Base-by-base conservation (phyloP, 2,113 vertebrate species). In the Perognathus longimembris region DNA sequence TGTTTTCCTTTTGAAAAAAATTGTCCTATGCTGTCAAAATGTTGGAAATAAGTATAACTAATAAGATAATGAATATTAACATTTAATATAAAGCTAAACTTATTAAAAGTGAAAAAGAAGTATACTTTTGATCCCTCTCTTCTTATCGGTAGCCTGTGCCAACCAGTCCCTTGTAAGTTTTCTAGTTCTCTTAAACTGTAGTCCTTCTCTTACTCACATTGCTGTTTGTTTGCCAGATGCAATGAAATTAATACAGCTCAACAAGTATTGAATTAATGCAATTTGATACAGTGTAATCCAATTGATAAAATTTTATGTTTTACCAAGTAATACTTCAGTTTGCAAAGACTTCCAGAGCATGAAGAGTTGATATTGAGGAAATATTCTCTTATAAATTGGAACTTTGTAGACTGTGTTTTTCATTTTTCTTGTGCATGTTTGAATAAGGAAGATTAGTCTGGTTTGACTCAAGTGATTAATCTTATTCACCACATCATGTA, bases 41-140 rank as follows among this genome's bases (percentile, higher is more conserved):
- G 20, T 88, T 85, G 42, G 32, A 95, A 82, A 81, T 78, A 78
- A 85, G 14, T 73, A 1, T 92, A 85, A 93, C 66, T 94, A 88
- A 86, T 61, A 75, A 57, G 30, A 92, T 81, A 89, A 45, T 93
- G 38, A 96, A 67, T 81, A 45, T 90, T 83, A 79, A 80, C 66
- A 32, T 90, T 94, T 75, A 69, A 24, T 70, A 32, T 61, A 84
- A 93, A 91, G 26, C 64, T 86, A 78, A 71, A 22, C 45, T 64
- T 84, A 74, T 74, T 91, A 38, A 74, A 93, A 93, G 34, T 90
- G 54, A 92, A 50, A 24, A 77, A 15, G 66, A 89, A 90, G 10
- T 6, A 59, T 5, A 3, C 26, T 32, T 73, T 14, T 66, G 28
- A 30, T 54, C 28, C n/a, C 9, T 24, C 20, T 15, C 18, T 26